Percentiles rank a stretch among this genome's conserved stretches.
Conservation (phyloP, 2,888 invertebrate species). For the Euproctis similis region DNA sequence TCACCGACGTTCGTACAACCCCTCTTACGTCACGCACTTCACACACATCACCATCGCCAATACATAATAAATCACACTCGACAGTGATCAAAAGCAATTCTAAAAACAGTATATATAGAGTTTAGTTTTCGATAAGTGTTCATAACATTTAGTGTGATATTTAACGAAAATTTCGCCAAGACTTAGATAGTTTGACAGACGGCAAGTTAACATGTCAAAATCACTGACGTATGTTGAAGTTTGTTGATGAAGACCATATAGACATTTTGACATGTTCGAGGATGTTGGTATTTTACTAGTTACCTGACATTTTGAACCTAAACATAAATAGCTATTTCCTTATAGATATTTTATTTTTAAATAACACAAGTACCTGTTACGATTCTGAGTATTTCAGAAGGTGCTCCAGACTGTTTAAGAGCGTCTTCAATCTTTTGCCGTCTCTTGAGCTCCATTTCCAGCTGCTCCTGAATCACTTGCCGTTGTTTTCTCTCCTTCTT, state of each 20-base stretch:
- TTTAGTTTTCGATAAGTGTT: conserved; percentile 30
- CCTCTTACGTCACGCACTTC: conserved; percentile 74
- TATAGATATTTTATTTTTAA: too few species aligned
- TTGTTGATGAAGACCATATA: conserved; percentile 58
- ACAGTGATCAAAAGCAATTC: conserved; percentile 39
- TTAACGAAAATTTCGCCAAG: conserved; percentile 36
- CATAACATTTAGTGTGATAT: conserved; percentile 20
- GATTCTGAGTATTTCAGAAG: conserved; percentile 84
- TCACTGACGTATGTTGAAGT: conserved; percentile 50
- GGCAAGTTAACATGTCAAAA: conserved; percentile 72
- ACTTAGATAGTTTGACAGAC: conserved; percentile 69
- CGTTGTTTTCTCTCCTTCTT: conserved; percentile 90
- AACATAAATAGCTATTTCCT: too few species aligned
- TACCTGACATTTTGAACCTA: too few species aligned
- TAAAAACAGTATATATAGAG: conserved; percentile 35
- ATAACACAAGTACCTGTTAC: conserved; percentile 85
- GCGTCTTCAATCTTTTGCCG: conserved; percentile 88
- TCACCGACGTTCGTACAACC: conserved; percentile 68
- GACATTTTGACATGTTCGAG: conserved; percentile 42
- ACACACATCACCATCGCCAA: conserved; percentile 38
- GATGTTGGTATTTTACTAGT: background rate
- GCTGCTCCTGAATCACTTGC: conserved; percentile 88
- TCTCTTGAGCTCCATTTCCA: conserved; percentile 87
- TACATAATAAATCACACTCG: conserved; percentile 47
- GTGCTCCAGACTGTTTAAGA: conserved; percentile 84